Conservation (phyloP, 2,888 invertebrate genomes). For the Drosophila stalkeri region DNA sequence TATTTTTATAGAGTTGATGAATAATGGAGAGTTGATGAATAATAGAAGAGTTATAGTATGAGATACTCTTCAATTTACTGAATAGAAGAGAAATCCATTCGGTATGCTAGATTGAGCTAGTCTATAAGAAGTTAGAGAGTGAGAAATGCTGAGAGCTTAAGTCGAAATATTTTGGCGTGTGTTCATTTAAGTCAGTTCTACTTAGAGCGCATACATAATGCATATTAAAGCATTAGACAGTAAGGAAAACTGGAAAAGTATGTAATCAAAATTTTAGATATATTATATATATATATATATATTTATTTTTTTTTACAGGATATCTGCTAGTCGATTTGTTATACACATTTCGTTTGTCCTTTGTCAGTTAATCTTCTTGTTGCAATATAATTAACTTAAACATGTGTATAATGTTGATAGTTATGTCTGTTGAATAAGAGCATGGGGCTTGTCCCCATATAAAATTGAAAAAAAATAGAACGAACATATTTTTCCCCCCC, state of each 20-base stretch:
- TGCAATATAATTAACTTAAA: constrained; percentile 77
- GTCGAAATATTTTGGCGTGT: no score
- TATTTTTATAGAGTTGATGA: not conserved
- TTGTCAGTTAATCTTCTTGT: constrained; percentile 39
- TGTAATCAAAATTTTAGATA: no score
- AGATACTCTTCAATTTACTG: no score
- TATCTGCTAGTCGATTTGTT: constrained; percentile 8
- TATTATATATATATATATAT: no score
- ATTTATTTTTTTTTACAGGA: constrained; percentile 1
- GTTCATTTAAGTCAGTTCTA: no score
- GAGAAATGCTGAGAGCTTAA: no score
- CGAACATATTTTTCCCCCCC: not conserved
- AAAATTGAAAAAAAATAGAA: constrained; percentile 46
- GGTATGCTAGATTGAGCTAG: no score
- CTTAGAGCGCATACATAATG: no score
- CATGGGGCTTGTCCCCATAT: constrained; percentile 54
- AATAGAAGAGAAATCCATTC: no score
- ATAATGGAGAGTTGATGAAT: not conserved
- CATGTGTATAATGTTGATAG: constrained; percentile 77
- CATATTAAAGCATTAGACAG: no score
- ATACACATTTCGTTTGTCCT: constrained; percentile 16
- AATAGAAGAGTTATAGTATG: not conserved
- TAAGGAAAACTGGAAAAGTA: not conserved
- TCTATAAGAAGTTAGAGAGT: no score
- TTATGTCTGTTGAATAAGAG: constrained; percentile 57